These are phyloP conservation scores for Augiades crinisus DNA, from an alignment of 2,888 invertebrate species.

Conservation along the genomic window DNA sequence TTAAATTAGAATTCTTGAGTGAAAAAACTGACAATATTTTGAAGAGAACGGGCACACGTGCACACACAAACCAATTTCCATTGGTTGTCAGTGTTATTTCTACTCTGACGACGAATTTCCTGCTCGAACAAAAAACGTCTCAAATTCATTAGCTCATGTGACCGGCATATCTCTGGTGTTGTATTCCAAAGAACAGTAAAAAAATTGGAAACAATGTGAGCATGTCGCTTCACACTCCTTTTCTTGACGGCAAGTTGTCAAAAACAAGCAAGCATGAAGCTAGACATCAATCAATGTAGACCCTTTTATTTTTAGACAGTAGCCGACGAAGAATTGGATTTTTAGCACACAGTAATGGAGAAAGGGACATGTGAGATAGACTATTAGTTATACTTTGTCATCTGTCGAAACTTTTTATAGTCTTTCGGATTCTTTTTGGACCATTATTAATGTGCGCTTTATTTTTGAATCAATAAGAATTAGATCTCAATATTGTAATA, in stretches of 20 bases:
- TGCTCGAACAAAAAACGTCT: conserved; percentile 48
- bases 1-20: conserved; percentile 1
- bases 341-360: conserved; percentile 1
- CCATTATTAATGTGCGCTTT: too few relatives aligned
- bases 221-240: conserved; percentile 62
- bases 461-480: too few relatives aligned
- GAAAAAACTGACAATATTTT: conserved; percentile 7
- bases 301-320: conserved; percentile 62
- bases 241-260: conserved; percentile 65
- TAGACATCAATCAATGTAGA: conserved; percentile 72
- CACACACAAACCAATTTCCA: not conserved
- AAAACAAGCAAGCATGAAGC: conserved; percentile 64
- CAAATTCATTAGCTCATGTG: conserved; percentile 42
- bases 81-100: conserved; percentile 33
- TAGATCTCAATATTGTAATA: too few relatives aligned
- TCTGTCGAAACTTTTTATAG: not conserved
- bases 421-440: not conserved
- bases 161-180: conserved; percentile 53
- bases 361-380: not conserved
- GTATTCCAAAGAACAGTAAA: conserved; percentile 59
- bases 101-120: conserved; percentile 52
- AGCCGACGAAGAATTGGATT: conserved; percentile 45
- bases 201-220: conserved; percentile 44
- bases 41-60: conserved; percentile 9
- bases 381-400: conserved; percentile 7